phyloP scores from a whole-genome alignment of 2,888 invertebrate genomes.

The Melipona beecheii region DNA sequence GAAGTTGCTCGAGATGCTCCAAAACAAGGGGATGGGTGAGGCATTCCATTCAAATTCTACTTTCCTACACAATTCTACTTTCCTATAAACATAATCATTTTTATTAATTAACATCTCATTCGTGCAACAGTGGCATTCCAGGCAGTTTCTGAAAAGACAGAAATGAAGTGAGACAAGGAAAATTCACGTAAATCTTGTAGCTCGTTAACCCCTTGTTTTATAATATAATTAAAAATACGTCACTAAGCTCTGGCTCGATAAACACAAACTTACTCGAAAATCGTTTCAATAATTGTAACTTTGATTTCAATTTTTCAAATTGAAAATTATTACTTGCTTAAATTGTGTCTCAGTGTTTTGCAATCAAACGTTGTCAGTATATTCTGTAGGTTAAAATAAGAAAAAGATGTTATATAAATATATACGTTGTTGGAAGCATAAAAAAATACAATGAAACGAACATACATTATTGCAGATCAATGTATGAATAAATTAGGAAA shows the following conservation, averaged over 20 bases:
- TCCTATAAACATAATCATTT: slow-evolving; percentile 34
- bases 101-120: slow-evolving; percentile 37
- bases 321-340: neutral
- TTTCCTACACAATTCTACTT: slow-evolving; percentile 41
- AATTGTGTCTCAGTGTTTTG: too few species aligned
- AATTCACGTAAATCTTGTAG: neutral
- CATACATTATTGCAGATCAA: too few species aligned
- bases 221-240: neutral
- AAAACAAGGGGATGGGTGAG: slow-evolving; percentile 98
- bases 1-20: slow-evolving; percentile 98
- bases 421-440: too few species aligned
- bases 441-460: too few species aligned
- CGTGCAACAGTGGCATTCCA: slow-evolving; percentile 15
- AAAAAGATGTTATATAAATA: too few species aligned
- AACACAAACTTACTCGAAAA: neutral
- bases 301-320: neutral
- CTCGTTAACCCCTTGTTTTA: neutral
- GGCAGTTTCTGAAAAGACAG: neutral
- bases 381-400: too few species aligned
- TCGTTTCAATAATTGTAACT: neutral
- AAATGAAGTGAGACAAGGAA: slow-evolving; percentile 12
- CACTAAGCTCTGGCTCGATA: neutral
- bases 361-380: too few species aligned
- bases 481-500: too few species aligned
- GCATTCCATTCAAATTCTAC: slow-evolving; percentile 56